phyloP scores from a whole-genome alignment of 64 coral and sea anemone species.

The Cladopsammia gracilis region DNA sequence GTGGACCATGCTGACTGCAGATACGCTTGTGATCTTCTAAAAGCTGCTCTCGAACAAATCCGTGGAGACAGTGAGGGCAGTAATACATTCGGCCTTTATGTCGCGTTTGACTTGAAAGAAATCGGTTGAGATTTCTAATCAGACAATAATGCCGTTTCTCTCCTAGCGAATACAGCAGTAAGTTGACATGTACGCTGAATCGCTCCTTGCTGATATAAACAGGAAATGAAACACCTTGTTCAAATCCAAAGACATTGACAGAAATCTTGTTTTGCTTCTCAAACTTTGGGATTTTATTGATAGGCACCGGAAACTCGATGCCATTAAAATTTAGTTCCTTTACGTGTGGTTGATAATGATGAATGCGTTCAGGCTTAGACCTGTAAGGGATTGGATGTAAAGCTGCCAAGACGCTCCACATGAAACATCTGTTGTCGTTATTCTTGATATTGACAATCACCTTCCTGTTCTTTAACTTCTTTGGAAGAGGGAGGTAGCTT shows the following conservation, averaged over 20 bases:
- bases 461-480: slow-evolving; percentile 42
- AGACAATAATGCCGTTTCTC: slow-evolving; percentile 39
- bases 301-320: slow-evolving; percentile 39
- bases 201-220: slow-evolving; percentile 50
- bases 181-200: slow-evolving; percentile 28
- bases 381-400: slow-evolving; percentile 5
- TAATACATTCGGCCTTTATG: slow-evolving; percentile 55
- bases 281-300: slow-evolving; percentile 64
- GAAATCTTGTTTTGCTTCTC: slow-evolving; percentile 69
- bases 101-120: slow-evolving; percentile 43
- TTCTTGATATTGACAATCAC: slow-evolving; percentile 66
- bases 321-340: slow-evolving; percentile 58
- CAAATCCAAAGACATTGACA: slow-evolving; percentile 48
- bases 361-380: not conserved
- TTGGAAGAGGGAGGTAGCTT: slow-evolving; percentile 36
- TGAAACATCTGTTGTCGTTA: slow-evolving; percentile 62
- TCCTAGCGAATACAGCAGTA: slow-evolving; percentile 39
- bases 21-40: slow-evolving; percentile 39
- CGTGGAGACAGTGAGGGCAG: slow-evolving; percentile 71
- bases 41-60: slow-evolving; percentile 56
- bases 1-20: slow-evolving; percentile 33
- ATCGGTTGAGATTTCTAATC: slow-evolving; percentile 25
- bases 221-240: slow-evolving; percentile 17
- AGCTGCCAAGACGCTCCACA: slow-evolving; percentile 51
- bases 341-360: slow-evolving; percentile 24